Evolutionary conservation across 2,888 invertebrate genomes (phyloP).

Genomic region (Diarsia mendica): DNA sequence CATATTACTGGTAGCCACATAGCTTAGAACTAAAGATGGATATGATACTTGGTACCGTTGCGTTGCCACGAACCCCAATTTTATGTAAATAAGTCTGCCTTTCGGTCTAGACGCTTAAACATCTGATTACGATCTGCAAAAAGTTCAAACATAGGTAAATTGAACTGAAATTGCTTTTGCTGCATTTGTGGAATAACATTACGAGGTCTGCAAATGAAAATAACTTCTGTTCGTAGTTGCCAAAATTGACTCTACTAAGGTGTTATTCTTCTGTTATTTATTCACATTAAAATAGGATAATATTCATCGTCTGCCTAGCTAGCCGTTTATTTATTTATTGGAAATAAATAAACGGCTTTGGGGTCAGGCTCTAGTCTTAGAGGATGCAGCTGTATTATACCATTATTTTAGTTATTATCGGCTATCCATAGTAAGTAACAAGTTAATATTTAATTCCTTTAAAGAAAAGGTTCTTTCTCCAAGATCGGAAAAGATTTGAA

Average conservation of each 20-base stretch:
- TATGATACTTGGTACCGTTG: constrained; percentile 30
- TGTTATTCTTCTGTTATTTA: neutral
- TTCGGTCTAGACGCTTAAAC: constrained; percentile 55
- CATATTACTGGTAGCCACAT: neutral
- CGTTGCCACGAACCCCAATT: constrained; percentile 39
- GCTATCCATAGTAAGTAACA: neutral
- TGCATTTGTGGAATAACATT: constrained; percentile 13
- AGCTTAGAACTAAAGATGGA: neutral
- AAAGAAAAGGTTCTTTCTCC: neutral
- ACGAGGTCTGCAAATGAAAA: constrained; percentile 1
- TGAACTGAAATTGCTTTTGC: constrained; percentile 30
- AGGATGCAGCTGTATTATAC: neutral
- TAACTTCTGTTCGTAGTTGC: neutral
- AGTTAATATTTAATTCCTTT: neutral
- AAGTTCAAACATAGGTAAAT: constrained; percentile 23
- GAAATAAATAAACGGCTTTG: no score
- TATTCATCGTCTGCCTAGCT: neutral
- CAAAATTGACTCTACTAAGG: neutral
- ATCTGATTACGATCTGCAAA: constrained; percentile 51
- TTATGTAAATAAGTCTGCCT: constrained; percentile 41
- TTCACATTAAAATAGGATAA: neutral
- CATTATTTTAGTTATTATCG: neutral
- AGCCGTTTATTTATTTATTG: neutral
- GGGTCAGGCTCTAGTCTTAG: neutral
- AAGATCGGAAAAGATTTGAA: neutral